These are phyloP conservation scores for Isurus oxyrinchus DNA, from an alignment of 2,113 vertebrate genomes.

Conservation along the genomic window DNA sequence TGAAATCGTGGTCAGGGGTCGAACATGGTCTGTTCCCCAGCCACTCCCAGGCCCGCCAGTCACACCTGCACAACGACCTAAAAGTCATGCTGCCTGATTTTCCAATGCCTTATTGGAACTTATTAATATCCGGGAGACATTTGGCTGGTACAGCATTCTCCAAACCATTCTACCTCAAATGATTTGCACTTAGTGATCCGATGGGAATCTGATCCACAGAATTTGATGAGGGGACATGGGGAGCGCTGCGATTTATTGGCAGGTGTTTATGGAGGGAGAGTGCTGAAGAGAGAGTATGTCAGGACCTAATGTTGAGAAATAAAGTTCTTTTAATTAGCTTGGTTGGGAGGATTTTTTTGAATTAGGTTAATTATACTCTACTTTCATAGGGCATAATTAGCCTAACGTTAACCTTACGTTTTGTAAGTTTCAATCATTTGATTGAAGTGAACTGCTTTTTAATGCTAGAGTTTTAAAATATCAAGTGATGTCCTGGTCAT, in stretches of 20 bases:
- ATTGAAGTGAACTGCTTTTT: background rate
- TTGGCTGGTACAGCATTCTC: constrained; percentile 39
- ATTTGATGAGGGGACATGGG: constrained; percentile 47
- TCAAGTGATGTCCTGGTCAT: background rate
- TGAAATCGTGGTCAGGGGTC: too few species aligned
- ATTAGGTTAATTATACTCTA: constrained; percentile 56
- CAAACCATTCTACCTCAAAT: constrained; percentile 2
- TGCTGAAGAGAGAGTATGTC: constrained; percentile 44
- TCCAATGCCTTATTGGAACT: constrained; percentile 42
- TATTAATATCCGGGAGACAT: constrained; percentile 43
- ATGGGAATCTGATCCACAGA: constrained; percentile 49
- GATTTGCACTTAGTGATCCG: constrained; percentile 52
- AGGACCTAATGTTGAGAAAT: constrained; percentile 46
- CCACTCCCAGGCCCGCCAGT: too few species aligned
- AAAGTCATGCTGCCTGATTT: constrained; percentile 39
- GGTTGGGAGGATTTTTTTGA: constrained; percentile 50
- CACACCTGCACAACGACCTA: too few species aligned
- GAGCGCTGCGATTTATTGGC: constrained; percentile 44
- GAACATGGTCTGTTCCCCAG: too few species aligned
- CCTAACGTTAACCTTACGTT: background rate
- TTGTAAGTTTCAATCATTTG: background rate
- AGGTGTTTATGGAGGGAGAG: constrained; percentile 41
- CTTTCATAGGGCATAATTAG: constrained; percentile 45
- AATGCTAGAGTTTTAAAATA: background rate
- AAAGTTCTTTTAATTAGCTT: constrained; percentile 60